These are phyloP conservation scores for Burhinus bistriatus DNA, from an alignment of 2,113 vertebrate species.

Conservation along the genomic window DNA sequence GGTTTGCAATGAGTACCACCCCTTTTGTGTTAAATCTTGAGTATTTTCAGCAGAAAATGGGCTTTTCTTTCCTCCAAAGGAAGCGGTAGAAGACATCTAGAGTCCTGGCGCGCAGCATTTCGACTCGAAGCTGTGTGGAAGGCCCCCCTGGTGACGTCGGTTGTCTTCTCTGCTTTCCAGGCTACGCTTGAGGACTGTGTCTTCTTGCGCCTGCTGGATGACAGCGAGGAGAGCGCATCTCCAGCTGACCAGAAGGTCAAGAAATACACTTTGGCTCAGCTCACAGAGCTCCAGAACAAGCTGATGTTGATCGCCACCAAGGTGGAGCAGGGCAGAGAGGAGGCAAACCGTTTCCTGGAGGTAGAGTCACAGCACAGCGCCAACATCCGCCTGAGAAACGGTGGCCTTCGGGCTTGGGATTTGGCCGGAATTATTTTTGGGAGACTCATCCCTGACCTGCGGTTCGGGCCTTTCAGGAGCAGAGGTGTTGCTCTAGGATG, in stretches of 20 bases:
- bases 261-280: slow-evolving; percentile 66
- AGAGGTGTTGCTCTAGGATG: background rate
- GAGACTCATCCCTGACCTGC: background rate
- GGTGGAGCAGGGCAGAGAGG: slow-evolving; percentile 71
- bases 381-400: no score
- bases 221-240: slow-evolving; percentile 21
- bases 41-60: background rate
- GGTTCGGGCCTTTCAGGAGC: background rate
- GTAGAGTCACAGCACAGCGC: background rate
- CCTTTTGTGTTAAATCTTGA: background rate
- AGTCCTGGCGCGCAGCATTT: background rate
- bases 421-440: background rate
- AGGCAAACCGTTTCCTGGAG: slow-evolving; percentile 77
- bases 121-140: background rate
- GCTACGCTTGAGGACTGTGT: background rate
- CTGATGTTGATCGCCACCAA: slow-evolving; percentile 77
- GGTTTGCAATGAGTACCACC: background rate
- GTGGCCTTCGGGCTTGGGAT: no score
- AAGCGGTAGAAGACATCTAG: no score
- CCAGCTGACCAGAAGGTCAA: background rate
- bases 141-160: background rate
- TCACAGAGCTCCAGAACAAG: no score
- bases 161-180: background rate
- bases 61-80: background rate
- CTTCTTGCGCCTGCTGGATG: slow-evolving; percentile 45